These are phyloP conservation scores for Limanda limanda DNA, from an alignment of 2,113 vertebrate species.

Conservation along the genomic window DNA sequence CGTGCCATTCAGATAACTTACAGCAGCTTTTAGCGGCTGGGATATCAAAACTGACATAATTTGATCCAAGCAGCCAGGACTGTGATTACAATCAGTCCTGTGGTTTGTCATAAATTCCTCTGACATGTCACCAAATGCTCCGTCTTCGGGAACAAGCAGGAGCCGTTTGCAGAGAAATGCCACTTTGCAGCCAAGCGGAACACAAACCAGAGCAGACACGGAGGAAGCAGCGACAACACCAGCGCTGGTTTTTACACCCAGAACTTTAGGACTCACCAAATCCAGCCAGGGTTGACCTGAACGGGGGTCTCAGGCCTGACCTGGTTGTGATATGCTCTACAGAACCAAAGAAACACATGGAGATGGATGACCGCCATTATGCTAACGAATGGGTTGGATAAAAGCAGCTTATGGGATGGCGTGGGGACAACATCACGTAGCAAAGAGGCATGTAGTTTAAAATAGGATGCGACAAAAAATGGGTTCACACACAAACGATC, in stretches of 20 bases:
- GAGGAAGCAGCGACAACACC: not conserved
- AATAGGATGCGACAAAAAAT: not conserved
- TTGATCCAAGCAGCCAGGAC: conserved; percentile 37
- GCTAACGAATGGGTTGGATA: conserved; percentile 1
- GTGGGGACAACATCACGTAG: no score
- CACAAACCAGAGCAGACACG: conserved; percentile 18
- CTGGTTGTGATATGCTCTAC: conserved; percentile 60
- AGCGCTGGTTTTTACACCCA: not conserved
- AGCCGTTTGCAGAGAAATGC: not conserved
- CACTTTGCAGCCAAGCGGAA: not conserved
- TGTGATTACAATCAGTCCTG: conserved; percentile 48
- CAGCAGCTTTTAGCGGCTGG: conserved; percentile 54
- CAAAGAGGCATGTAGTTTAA: not conserved
- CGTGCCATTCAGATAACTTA: conserved; percentile 58
- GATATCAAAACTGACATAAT: conserved; percentile 49
- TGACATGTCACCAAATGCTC: not conserved
- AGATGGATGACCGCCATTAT: not conserved
- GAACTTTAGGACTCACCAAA: conserved; percentile 70
- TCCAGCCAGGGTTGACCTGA: conserved; percentile 81
- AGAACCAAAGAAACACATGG: conserved; percentile 52
- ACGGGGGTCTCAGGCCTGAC: conserved; percentile 59
- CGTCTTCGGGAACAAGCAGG: conserved; percentile 27
- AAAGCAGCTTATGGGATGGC: not conserved
- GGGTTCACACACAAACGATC: not conserved
- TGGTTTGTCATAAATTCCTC: conserved; percentile 28